These are phyloP conservation scores for Drosophila miranda DNA, from an alignment of 1,140 invertebrate species.

Conservation along the genomic window DNA sequence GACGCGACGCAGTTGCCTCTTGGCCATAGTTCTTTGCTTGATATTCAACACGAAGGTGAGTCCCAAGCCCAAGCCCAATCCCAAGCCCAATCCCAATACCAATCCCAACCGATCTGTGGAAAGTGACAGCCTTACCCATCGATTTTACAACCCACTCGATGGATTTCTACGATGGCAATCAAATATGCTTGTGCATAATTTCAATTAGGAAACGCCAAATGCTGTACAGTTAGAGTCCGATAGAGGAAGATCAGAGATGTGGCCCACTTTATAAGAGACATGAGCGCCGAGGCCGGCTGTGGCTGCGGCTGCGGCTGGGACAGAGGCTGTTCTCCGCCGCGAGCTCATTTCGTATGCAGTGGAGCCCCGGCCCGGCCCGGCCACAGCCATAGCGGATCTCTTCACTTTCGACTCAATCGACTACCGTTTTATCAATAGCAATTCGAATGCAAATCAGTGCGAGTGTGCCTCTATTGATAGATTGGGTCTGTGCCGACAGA, in stretches of 20 bases:
- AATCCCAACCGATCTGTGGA: slow-evolving; percentile 16
- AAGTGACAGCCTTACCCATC: slow-evolving; percentile 31
- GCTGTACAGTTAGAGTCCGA: slow-evolving; percentile 52
- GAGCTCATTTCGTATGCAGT: slow-evolving; percentile 50
- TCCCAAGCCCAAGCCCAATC: background rate
- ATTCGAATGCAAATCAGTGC: slow-evolving; percentile 76
- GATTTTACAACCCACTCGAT: slow-evolving; percentile 4
- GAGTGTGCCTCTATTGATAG: slow-evolving; percentile 56
- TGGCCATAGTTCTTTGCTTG: slow-evolving; percentile 68
- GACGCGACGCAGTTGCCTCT: slow-evolving; percentile 67
- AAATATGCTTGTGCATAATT: slow-evolving; percentile 36
- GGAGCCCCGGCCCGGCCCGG: slow-evolving; percentile 10
- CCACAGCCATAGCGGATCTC: slow-evolving; percentile 58
- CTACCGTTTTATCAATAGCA: slow-evolving; percentile 77
- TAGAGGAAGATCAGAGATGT: slow-evolving; percentile 30
- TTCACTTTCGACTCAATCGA: slow-evolving; percentile 74
- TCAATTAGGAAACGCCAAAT: slow-evolving; percentile 55
- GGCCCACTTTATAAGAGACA: slow-evolving; percentile 50
- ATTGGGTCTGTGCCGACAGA: slow-evolving; percentile 30
- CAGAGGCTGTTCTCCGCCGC: slow-evolving; percentile 40
- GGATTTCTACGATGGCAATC: slow-evolving; percentile 18
- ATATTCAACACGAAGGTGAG: slow-evolving; percentile 78
- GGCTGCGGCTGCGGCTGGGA: background rate
- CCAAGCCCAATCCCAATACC: background rate
- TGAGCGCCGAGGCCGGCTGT: background rate